Evolutionary conservation across 2,797 vertebrate genomes (phyloP).

Genomic region (Phrynocephalus vlangalii): DNA sequence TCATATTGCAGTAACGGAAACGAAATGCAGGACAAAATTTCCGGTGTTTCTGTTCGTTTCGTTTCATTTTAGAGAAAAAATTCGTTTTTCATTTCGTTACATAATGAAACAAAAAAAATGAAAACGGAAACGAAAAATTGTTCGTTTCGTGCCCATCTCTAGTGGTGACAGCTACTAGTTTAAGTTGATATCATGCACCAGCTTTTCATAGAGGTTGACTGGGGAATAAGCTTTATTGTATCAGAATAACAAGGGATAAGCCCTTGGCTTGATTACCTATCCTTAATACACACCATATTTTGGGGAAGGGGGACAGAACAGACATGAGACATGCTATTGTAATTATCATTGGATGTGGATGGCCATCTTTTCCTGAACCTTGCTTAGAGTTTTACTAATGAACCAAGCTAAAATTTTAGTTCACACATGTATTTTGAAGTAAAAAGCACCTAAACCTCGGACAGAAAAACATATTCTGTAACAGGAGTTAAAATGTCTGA

Average conservation of each 20-base stretch:
- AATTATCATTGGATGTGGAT: neutral
- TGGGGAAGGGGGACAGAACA: neutral
- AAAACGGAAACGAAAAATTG: too few species aligned
- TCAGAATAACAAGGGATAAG: too few species aligned
- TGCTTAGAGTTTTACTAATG: neutral
- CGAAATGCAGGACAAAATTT: too few species aligned
- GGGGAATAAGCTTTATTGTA: too few species aligned
- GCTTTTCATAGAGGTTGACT: too few species aligned
- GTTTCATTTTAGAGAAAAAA: too few species aligned
- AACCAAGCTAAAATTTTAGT: conserved; percentile 24
- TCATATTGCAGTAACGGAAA: too few species aligned
- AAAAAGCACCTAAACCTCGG: neutral
- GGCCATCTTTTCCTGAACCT: conserved; percentile 3
- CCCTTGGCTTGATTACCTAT: neutral
- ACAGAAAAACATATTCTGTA: neutral
- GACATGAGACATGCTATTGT: conserved; percentile 5
- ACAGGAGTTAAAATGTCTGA: neutral
- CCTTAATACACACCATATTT: neutral
- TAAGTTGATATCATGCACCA: neutral
- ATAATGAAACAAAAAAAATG: too few species aligned
- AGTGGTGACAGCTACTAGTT: neutral
- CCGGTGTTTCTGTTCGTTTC: too few species aligned
- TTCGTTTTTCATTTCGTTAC: too few species aligned
- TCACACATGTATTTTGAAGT: neutral
- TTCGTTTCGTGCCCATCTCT: too few species aligned